Conservation (phyloP, 2,888 invertebrate genomes). For the Mesochorus sp. region DNA sequence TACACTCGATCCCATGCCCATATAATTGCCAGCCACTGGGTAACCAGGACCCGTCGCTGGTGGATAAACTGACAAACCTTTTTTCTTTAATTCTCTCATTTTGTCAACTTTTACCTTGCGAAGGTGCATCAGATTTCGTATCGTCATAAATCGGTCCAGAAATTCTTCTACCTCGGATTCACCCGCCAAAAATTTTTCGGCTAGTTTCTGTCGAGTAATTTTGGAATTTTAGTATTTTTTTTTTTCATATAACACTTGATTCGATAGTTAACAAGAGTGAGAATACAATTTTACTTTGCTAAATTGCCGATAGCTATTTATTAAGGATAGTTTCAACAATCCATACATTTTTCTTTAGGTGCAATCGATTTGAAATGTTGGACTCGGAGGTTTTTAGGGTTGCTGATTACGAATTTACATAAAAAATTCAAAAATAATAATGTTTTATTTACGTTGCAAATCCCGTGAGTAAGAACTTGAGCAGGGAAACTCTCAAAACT, state of each 20-base stretch:
- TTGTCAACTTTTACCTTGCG: conserved; percentile 97
- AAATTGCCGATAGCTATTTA: too few species aligned
- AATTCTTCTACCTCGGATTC: conserved; percentile 90
- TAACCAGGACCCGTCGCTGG: conserved; percentile 73
- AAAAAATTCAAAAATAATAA: too few species aligned
- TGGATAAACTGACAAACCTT: conserved; percentile 76
- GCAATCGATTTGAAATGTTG: too few species aligned
- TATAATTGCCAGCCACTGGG: conserved; percentile 81
- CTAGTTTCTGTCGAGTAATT: conserved; percentile 83
- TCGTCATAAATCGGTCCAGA: conserved; percentile 90
- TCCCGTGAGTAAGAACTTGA: too few species aligned
- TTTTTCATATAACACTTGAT: too few species aligned
- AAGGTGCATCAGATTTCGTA: conserved; percentile 90
- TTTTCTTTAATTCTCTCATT: conserved; percentile 89
- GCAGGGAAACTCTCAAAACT: too few species aligned
- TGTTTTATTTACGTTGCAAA: too few species aligned
- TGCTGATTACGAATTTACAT: too few species aligned
- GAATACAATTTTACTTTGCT: not conserved
- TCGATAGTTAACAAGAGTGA: not conserved
- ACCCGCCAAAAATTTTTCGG: conserved; percentile 91
- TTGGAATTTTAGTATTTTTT: conserved; percentile 9
- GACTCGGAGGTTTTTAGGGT: too few species aligned
- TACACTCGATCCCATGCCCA: conserved; percentile 81
- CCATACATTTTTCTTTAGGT: too few species aligned
- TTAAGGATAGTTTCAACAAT: too few species aligned